Percentiles rank a stretch among this genome's conserved stretches.
These are phyloP conservation scores for Pyrgilauda ruficollis DNA, from an alignment of 2,113 vertebrate species.

Conservation along the genomic window DNA sequence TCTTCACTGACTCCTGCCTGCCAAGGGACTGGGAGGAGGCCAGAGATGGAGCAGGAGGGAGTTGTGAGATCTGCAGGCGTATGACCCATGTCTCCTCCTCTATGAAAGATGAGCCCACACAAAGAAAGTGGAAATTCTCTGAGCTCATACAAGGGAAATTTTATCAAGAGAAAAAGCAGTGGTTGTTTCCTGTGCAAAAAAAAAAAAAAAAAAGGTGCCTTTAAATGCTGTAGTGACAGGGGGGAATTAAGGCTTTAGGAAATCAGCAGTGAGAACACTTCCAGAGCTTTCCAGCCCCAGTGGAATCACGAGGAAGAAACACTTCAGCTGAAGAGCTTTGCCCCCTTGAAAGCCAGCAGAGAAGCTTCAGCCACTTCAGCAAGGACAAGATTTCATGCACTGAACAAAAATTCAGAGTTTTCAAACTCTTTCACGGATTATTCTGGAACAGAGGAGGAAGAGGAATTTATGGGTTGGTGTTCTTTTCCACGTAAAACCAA, in stretches of 20 bases:
- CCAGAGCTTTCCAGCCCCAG: background rate
- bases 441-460: background rate
- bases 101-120: background rate
- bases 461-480: background rate
- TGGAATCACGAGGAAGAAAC: background rate
- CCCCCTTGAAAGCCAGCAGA: background rate
- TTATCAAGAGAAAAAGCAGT: background rate
- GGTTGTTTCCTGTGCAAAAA: background rate
- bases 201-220: background rate
- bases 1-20: background rate
- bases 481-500: background rate
- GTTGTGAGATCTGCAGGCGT: background rate
- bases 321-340: background rate
- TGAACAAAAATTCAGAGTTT: background rate
- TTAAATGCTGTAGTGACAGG: background rate
- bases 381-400: background rate
- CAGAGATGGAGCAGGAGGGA: background rate
- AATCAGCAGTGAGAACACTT: background rate
- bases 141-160: background rate
- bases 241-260: background rate
- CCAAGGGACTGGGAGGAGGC: background rate
- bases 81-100: background rate
- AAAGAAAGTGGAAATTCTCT: constrained; percentile 5
- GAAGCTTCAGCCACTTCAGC: background rate
- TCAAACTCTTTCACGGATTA: background rate